phyloP scores from a whole-genome alignment of 2,888 invertebrate species.

The Catocala sponsa region DNA sequence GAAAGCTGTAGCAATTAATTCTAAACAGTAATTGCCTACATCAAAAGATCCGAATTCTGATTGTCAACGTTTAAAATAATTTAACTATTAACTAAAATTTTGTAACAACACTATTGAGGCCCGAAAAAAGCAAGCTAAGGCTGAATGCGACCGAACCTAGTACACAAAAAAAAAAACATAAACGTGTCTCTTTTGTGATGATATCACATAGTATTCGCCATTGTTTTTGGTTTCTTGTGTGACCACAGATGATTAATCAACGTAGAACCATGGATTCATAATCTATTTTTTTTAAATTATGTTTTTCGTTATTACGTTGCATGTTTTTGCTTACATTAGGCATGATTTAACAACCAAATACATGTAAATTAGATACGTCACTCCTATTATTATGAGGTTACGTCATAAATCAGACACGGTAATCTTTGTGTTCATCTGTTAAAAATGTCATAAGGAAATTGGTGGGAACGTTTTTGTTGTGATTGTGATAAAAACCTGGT shows the following conservation, averaged over 20 bases:
- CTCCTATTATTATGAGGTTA: not conserved
- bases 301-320: not conserved
- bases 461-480: not conserved
- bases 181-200: not conserved
- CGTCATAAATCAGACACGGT: not conserved
- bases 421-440: not conserved
- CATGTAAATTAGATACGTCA: slow-evolving; percentile 10
- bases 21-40: too few species aligned
- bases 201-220: not conserved
- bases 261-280: too few species aligned
- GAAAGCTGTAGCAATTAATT: too few species aligned
- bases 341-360: slow-evolving; percentile 3
- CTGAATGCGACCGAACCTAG: too few species aligned
- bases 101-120: too few species aligned
- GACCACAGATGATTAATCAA: not conserved
- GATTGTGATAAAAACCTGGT: too few species aligned
- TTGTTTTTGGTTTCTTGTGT: slow-evolving; percentile 2
- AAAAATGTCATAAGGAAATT: not conserved
- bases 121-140: too few species aligned
- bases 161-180: too few species aligned
- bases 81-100: too few species aligned
- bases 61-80: too few species aligned
- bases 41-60: too few species aligned
- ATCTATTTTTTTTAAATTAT: too few species aligned
- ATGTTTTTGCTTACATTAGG: slow-evolving; percentile 25